phyloP scores from a whole-genome alignment of 2,113 vertebrate genomes.

The Phalacrocorax carbo region DNA sequence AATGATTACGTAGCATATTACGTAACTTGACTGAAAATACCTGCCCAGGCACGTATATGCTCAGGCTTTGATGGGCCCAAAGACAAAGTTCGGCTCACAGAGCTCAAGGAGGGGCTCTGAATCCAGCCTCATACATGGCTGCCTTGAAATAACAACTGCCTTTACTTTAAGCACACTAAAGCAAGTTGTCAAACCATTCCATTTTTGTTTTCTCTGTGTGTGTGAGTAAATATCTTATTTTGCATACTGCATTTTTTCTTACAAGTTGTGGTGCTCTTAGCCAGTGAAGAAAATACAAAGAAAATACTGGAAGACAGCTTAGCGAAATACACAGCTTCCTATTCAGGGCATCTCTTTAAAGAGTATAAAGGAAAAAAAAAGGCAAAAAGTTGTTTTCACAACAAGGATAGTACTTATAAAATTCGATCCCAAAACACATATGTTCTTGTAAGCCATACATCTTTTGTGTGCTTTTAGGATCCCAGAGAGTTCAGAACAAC shows the following conservation, averaged over 20 bases:
- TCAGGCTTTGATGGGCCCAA: neutral
- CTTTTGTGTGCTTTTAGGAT: neutral
- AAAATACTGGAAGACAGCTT: neutral
- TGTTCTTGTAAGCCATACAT: neutral
- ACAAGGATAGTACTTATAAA: conserved; percentile 12
- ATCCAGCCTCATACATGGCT: neutral
- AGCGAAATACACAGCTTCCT: neutral
- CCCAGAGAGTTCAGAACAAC: conserved; percentile 10
- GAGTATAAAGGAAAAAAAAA: neutral
- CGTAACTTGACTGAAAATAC: neutral
- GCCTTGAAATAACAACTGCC: neutral
- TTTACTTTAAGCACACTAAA: neutral
- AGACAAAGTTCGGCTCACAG: neutral
- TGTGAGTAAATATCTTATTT: neutral
- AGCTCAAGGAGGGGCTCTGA: neutral
- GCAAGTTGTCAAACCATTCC: neutral
- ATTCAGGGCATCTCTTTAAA: neutral
- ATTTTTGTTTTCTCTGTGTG: neutral
- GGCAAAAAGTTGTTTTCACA: neutral
- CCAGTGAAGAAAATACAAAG: neutral
- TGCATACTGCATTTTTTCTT: neutral
- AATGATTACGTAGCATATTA: neutral
- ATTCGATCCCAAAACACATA: neutral
- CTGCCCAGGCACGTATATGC: neutral
- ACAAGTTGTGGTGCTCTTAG: neutral